Base-by-base conservation (phyloP, 2,113 vertebrate species). In the Peromyscus maniculatus region DNA sequence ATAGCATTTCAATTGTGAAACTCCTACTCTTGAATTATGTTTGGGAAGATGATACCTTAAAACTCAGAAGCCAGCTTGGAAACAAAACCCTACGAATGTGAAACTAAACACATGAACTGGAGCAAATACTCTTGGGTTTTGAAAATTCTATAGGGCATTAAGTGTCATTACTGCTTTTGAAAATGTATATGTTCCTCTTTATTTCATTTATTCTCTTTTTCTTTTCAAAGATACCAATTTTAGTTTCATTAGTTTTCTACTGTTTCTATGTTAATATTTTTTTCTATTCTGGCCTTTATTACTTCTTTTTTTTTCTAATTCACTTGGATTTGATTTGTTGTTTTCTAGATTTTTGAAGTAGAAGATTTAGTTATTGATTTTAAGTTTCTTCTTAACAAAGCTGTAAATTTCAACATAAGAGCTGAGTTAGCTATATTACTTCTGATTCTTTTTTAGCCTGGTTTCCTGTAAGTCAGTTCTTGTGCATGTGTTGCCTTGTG, bases 241-340 rank as follows among this genome's bases (percentile, higher is more conserved):
- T 79, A 8, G 2, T 67, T 84, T 93, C 4, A 59, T n/a, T 2
- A 6, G 10, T 78, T 93, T 92, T 83, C 26, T 92, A 19, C 79
- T 83, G 11, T n/a, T 84, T 94, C 86, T 87, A 2, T 89, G 24
- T 75, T 95, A 94, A 33, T 84, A 6, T 95, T 96, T 88, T 86
- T 74, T 91, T 78, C 7, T 39, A 92, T 0, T 89, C 39, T 93
- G 43, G 52, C 64, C 24, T 93, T 88, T 88, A 74, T 89, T 93
- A 39, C 87, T 90, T 91, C n/a, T 93, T 91, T 33, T 16, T 17
- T 77, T 52, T 80, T 77, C 43, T 87, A 31, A 46, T 92, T 83
- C 82, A 36, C 87, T 92, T 89, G 31, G 43, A 49, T 77, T 89
- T 96, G 52, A 79, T 89, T 93, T 84, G 22, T 78, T 94, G 7